These are phyloP conservation scores for Hypomecis punctinalis DNA, from an alignment of 2,888 invertebrate genomes.

Conservation along the genomic window DNA sequence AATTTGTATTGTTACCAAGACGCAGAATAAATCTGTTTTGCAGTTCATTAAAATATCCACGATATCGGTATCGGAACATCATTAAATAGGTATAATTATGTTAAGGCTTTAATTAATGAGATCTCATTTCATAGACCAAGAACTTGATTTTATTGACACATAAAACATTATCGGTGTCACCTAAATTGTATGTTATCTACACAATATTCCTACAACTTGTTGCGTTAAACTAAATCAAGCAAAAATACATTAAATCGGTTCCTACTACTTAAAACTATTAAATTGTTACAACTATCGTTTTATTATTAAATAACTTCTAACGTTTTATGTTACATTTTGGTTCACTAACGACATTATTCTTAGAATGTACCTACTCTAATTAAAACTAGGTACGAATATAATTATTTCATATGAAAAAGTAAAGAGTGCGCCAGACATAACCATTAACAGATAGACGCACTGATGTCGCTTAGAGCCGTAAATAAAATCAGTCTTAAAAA, in stretches of 20 bases:
- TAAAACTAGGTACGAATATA: conserved; percentile 7
- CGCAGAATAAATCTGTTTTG: too few relatives aligned
- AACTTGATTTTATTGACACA: conserved; percentile 17
- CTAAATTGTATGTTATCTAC: conserved; percentile 1
- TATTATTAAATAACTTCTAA: conserved; percentile 8
- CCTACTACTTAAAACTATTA: background rate
- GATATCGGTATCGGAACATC: too few relatives aligned
- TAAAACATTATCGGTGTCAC: conserved; percentile 7
- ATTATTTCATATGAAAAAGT: background rate
- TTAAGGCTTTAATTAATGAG: conserved; percentile 43
- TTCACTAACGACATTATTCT: conserved; percentile 7
- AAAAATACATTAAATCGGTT: background rate
- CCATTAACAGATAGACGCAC: conserved; percentile 23
- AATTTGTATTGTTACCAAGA: too few relatives aligned
- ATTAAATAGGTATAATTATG: conserved; percentile 13
- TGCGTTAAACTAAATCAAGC: background rate
- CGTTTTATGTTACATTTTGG: conserved; percentile 14
- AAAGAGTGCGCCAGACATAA: conserved; percentile 16
- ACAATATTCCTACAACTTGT: background rate
- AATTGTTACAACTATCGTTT: background rate
- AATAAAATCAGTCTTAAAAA: conserved; percentile 34
- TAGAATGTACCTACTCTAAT: background rate
- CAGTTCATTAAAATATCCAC: too few relatives aligned
- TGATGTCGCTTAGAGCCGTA: conserved; percentile 27
- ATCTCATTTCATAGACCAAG: conserved; percentile 39